Evolutionary conservation across 2,113 vertebrate species (phyloP).

Genomic region (Petaurus breviceps): DNA sequence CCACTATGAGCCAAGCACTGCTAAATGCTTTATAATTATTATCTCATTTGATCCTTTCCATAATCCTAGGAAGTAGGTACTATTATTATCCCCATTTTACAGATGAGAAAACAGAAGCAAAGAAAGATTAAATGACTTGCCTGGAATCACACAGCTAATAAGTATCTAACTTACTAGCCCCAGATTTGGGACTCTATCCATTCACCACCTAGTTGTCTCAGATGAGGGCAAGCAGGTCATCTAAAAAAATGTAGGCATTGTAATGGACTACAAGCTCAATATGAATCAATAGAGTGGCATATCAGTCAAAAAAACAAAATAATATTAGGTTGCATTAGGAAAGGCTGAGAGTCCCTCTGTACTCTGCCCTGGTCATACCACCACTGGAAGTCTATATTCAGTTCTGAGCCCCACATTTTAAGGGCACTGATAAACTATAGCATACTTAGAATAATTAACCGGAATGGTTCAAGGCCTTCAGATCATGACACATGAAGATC

Average conservation of each 20-base stretch:
- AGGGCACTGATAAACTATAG: background rate
- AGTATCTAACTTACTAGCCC: no score
- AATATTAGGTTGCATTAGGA: background rate
- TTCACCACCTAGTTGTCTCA: background rate
- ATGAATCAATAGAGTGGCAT: no score
- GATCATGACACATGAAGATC: no score
- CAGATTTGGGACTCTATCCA: background rate
- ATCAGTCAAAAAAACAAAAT: background rate
- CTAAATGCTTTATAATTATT: no score
- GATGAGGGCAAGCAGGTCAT: background rate
- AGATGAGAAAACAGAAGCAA: background rate
- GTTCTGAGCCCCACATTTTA: background rate
- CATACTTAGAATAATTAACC: background rate
- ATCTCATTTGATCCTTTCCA: background rate
- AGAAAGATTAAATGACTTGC: background rate
- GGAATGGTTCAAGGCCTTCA: background rate
- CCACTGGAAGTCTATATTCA: background rate
- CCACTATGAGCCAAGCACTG: no score
- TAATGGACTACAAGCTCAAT: background rate
- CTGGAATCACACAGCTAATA: no score
- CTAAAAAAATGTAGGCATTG: background rate
- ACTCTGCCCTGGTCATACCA: background rate
- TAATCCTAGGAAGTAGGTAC: background rate
- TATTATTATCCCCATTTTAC: no score
- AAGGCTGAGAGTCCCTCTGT: background rate